Evolutionary conservation across 2,797 vertebrate genomes (phyloP).

Genomic region (Sparidentex hasta): DNA sequence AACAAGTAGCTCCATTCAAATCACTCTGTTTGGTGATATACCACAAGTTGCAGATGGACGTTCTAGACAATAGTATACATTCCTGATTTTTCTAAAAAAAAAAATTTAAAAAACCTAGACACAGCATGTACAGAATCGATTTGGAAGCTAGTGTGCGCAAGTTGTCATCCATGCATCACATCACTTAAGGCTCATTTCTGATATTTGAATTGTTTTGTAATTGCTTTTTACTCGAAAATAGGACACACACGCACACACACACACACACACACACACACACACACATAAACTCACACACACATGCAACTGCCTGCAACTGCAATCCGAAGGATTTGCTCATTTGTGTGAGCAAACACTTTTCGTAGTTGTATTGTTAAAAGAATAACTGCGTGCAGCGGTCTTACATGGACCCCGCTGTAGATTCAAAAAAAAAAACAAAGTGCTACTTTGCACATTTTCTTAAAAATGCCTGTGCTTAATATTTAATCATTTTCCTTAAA

Average conservation of each 20-base stretch:
- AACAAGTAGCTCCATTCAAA: constrained; percentile 72
- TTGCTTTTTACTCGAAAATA: constrained; percentile 74
- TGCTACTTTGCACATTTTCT: constrained; percentile 89
- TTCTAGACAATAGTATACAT: constrained; percentile 83
- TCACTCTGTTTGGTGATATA: constrained; percentile 72
- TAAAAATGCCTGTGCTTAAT: constrained; percentile 88
- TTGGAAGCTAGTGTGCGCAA: constrained; percentile 77
- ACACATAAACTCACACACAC: constrained; percentile 71
- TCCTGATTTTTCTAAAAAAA: constrained; percentile 79
- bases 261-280: constrained; percentile 65
- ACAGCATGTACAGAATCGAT: constrained; percentile 79
- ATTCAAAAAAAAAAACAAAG: constrained; percentile 76
- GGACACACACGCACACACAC: constrained; percentile 72
- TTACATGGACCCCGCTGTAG: constrained; percentile 73
- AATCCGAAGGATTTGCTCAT: constrained; percentile 81
- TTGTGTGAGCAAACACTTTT: constrained; percentile 75
- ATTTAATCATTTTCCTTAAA: constrained; percentile 86
- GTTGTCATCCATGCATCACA: constrained; percentile 80
- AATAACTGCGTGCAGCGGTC: constrained; percentile 77
- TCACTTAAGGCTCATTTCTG: constrained; percentile 80
- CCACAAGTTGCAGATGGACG: constrained; percentile 80
- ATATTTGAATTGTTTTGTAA: constrained; percentile 76
- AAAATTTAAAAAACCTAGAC: constrained; percentile 65
- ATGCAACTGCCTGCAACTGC: constrained; percentile 82
- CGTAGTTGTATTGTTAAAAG: constrained; percentile 77